A percentile compares a stretch with the other conserved stretches of the same genome.
Conservation (phyloP, 1,140 invertebrate species). For the Ceratina japonica region DNA sequence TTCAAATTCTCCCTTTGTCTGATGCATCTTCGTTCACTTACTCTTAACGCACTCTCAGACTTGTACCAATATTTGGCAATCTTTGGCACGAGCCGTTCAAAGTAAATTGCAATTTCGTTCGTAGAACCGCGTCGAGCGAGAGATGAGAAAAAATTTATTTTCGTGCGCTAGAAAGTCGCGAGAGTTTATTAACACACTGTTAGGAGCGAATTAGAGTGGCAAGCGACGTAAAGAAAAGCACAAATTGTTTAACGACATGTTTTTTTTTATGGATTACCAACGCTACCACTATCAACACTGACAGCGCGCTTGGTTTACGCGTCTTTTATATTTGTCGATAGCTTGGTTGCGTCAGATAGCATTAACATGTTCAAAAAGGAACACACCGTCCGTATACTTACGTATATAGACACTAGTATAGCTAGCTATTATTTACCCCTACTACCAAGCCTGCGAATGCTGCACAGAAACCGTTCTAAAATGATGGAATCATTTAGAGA, state of each 20-base stretch:
- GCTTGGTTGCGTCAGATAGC: slow-evolving; percentile 75
- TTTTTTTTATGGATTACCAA: slow-evolving; percentile 29
- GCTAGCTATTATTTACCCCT: background rate
- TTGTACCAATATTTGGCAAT: too few species aligned
- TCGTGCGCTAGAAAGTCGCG: background rate
- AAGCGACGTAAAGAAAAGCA: background rate
- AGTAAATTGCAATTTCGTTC: too few species aligned
- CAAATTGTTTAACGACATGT: background rate
- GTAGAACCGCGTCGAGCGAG: background rate
- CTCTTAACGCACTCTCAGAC: background rate
- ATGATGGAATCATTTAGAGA: background rate
- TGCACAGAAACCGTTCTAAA: background rate
- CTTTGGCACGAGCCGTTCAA: too few species aligned
- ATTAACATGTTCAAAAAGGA: slow-evolving; percentile 66
- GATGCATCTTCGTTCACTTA: slow-evolving; percentile 11
- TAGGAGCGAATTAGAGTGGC: too few species aligned
- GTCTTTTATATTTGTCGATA: slow-evolving; percentile 77
- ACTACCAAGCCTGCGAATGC: too few species aligned
- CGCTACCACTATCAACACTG: slow-evolving; percentile 63
- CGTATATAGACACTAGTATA: background rate
- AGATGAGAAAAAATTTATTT: background rate
- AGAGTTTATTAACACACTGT: background rate
- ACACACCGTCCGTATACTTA: background rate
- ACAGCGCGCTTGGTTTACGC: slow-evolving; percentile 56
- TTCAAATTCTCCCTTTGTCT: slow-evolving; percentile 56